phyloP scores from a whole-genome alignment of 2,888 invertebrate species.

The Orthosia cruda region DNA sequence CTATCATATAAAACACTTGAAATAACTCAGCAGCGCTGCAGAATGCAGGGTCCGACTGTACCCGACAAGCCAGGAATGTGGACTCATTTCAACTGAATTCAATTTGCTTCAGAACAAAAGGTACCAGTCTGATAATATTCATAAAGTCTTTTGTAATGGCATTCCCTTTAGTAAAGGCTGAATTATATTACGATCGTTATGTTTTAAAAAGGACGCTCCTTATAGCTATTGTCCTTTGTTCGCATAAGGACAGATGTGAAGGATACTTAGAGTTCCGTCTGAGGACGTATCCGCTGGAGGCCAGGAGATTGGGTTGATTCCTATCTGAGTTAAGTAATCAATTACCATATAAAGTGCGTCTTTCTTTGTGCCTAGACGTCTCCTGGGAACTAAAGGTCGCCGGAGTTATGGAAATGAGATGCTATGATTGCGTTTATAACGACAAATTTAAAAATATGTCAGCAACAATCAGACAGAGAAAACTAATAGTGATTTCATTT shows the following conservation, averaged over 20 bases:
- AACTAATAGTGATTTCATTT: neutral
- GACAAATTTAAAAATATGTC: slow-evolving; percentile 1
- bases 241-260: no score
- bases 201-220: slow-evolving; percentile 45
- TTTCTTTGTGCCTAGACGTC: slow-evolving; percentile 24
- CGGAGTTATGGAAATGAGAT: slow-evolving; percentile 12
- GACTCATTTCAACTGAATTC: slow-evolving; percentile 57
- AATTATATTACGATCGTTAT: slow-evolving; percentile 52
- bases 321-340: slow-evolving; percentile 48
- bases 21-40: slow-evolving; percentile 33
- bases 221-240: slow-evolving; percentile 38
- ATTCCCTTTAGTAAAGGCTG: slow-evolving; percentile 30
- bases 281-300: slow-evolving; percentile 12
- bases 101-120: slow-evolving; percentile 65
- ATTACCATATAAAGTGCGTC: slow-evolving; percentile 52
- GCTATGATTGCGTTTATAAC: slow-evolving; percentile 1
- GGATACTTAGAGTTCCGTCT: slow-evolving; percentile 43
- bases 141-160: slow-evolving; percentile 59
- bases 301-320: slow-evolving; percentile 32
- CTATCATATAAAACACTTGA: slow-evolving; percentile 28
- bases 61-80: slow-evolving; percentile 45
- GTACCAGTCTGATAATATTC: slow-evolving; percentile 59
- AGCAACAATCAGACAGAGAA: neutral
- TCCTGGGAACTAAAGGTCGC: slow-evolving; percentile 10
- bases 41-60: slow-evolving; percentile 11